phyloP scores from a whole-genome alignment of 2,113 vertebrate genomes.

The Helogale parvula region DNA sequence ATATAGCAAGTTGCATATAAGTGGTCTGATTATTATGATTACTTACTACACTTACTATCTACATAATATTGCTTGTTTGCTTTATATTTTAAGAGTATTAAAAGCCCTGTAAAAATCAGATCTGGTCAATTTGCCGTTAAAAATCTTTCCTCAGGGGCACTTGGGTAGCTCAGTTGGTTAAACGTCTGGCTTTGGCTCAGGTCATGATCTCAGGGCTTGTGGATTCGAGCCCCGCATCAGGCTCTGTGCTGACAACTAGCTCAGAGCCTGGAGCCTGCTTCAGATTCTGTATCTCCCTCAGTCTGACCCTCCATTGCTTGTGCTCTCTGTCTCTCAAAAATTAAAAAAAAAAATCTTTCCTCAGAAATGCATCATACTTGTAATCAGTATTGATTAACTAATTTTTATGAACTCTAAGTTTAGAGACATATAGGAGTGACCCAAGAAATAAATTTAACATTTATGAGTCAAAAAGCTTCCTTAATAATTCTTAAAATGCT shows the following conservation, averaged over 20 bases:
- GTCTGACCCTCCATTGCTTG: too few relatives aligned
- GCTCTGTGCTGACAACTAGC: too few relatives aligned
- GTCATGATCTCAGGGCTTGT: too few relatives aligned
- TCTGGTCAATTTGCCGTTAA: too few relatives aligned
- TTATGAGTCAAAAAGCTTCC: not conserved
- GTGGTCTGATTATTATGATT: not conserved
- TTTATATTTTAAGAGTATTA: conserved; percentile 39
- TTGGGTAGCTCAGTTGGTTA: too few relatives aligned
- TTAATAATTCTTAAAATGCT: conserved; percentile 47
- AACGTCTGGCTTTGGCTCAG: too few relatives aligned
- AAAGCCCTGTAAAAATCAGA: conserved; percentile 33
- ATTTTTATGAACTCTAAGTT: not conserved
- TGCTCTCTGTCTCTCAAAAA: too few relatives aligned
- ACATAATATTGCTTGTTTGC: not conserved
- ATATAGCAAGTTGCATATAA: not conserved
- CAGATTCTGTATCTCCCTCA: too few relatives aligned
- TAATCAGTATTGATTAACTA: not conserved
- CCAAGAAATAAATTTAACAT: not conserved
- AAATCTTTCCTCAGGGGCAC: too few relatives aligned
- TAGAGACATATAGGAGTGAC: not conserved
- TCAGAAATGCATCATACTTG: conserved; percentile 19
- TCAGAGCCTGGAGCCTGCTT: too few relatives aligned
- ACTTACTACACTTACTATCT: not conserved
- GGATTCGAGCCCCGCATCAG: too few relatives aligned
- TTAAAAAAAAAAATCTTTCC: not conserved